Conservation (phyloP, 2,888 invertebrate genomes). For the Drosophila falleni region DNA sequence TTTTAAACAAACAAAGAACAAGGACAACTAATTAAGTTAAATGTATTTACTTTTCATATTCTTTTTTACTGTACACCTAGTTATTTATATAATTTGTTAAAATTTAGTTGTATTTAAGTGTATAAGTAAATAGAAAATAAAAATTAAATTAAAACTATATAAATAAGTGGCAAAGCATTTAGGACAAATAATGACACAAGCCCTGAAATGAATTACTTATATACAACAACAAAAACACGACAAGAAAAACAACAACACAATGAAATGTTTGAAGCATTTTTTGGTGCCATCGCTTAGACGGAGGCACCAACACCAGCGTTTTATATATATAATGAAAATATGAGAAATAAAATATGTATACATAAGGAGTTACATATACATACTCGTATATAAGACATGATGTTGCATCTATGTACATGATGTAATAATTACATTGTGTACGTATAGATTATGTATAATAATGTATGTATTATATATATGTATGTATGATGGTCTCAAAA, state of each 20-base stretch:
- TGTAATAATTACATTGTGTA: conserved; percentile 73
- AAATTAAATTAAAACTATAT: conserved; percentile 27
- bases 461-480: conserved; percentile 69
- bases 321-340: conserved; percentile 46
- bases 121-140: conserved; percentile 26
- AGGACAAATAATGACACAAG: conserved; percentile 71
- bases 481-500: conserved; percentile 73
- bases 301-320: conserved; percentile 75
- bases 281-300: conserved; percentile 69
- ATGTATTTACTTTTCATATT: conserved; percentile 72
- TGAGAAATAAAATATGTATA: conserved; percentile 41
- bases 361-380: conserved; percentile 51
- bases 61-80: conserved; percentile 74
- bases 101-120: conserved; percentile 61
- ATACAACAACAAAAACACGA: conserved; percentile 24
- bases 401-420: conserved; percentile 59
- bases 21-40: conserved; percentile 42
- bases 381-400: conserved; percentile 43
- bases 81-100: conserved; percentile 68
- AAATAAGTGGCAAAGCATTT: conserved; percentile 70
- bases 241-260: conserved; percentile 60
- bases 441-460: conserved; percentile 63
- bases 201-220: conserved; percentile 39
- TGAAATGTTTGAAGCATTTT: conserved; percentile 79
- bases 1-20: conserved; percentile 44